phyloP scores from a whole-genome alignment of 2,888 invertebrate genomes.

The Pristionchus arcanus region DNA sequence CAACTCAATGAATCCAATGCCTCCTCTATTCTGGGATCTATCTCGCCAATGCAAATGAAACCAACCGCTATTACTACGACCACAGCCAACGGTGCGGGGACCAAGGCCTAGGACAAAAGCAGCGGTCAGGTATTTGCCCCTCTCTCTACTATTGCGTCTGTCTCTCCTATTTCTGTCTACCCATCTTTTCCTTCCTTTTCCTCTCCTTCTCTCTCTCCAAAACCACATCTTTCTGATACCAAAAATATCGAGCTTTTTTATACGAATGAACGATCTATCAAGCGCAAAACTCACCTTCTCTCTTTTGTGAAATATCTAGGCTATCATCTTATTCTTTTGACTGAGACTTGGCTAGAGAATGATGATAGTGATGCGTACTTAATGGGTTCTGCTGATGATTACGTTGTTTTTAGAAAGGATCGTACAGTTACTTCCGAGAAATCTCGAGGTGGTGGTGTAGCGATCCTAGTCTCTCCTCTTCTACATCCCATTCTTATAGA shows the following conservation, averaged over 20 bases:
- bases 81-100: neutral
- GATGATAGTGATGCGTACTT: constrained; percentile 13
- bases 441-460: neutral
- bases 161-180: neutral
- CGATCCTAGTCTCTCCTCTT: neutral
- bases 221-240: no score
- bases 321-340: neutral
- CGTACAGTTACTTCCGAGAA: neutral
- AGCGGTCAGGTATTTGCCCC: neutral
- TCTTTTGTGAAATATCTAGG: neutral
- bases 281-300: neutral
- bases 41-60: neutral
- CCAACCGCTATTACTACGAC: neutral
- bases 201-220: neutral
- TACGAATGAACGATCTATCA: no score
- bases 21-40: no score
- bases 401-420: neutral
- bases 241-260: no score
- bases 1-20: no score
- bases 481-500: neutral
- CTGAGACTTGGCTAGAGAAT: neutral
- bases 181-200: neutral
- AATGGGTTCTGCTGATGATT: neutral
- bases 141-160: neutral
- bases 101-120: neutral